These are phyloP conservation scores for Mechanitis messenoides DNA, from an alignment of 2,888 invertebrate genomes.

Conservation along the genomic window DNA sequence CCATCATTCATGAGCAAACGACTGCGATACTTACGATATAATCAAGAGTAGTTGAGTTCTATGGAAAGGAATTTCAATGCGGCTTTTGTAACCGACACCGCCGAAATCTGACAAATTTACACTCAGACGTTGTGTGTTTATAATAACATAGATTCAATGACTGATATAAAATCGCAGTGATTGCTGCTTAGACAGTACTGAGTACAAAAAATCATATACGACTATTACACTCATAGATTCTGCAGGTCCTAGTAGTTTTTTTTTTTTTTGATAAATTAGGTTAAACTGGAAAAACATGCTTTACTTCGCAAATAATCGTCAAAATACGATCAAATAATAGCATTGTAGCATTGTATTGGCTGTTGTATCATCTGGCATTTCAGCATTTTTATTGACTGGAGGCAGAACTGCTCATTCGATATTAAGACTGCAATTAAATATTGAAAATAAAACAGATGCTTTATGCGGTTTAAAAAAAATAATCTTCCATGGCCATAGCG, in stretches of 20 bases:
- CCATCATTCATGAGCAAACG: too few species aligned
- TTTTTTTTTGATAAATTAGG: slow-evolving; percentile 22
- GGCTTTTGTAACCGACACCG: too few species aligned
- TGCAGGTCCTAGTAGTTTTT: slow-evolving; percentile 25
- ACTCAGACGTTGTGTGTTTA: too few species aligned
- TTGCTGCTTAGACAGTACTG: too few species aligned
- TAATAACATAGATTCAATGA: too few species aligned
- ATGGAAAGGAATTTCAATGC: too few species aligned
- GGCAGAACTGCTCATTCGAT: slow-evolving; percentile 28
- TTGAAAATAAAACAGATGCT: slow-evolving; percentile 33
- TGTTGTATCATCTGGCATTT: slow-evolving; percentile 28
- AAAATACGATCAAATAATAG: slow-evolving; percentile 3
- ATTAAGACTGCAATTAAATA: slow-evolving; percentile 29
- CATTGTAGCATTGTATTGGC: slow-evolving; percentile 27
- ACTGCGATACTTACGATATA: too few species aligned
- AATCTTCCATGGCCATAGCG: slow-evolving; percentile 35
- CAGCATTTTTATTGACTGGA: slow-evolving; percentile 29
- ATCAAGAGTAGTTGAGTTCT: too few species aligned
- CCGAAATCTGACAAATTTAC: too few species aligned
- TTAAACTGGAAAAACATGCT: background rate
- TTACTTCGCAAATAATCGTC: too few species aligned
- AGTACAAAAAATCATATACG: too few species aligned
- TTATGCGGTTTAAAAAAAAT: slow-evolving; percentile 36
- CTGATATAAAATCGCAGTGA: too few species aligned
- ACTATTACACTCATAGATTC: slow-evolving; percentile 25